phyloP scores from a whole-genome alignment of 1,140 invertebrate genomes.

The Trichoplusia ni region DNA sequence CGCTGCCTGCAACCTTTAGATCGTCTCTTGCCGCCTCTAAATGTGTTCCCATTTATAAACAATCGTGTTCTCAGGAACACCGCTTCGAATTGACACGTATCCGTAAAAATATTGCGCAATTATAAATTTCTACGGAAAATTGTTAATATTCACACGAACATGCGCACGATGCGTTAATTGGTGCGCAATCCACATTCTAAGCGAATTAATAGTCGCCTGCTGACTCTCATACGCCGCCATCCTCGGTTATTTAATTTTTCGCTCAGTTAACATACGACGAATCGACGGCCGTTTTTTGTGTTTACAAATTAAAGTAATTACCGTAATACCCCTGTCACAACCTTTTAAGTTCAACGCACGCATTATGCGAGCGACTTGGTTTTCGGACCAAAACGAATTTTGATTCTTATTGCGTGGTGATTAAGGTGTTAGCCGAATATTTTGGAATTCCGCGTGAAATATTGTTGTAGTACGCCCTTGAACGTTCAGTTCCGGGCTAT shows the following conservation, averaged over 20 bases:
- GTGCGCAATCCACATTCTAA: conserved; percentile 38
- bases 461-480: conserved; percentile 62
- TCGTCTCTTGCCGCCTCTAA: not conserved
- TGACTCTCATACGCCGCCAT: not conserved
- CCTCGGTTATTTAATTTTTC: conserved; percentile 56
- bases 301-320: conserved; percentile 76
- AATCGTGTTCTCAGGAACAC: conserved; percentile 8
- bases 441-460: conserved; percentile 48
- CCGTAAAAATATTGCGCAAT: conserved; percentile 41
- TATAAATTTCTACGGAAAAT: conserved; percentile 46
- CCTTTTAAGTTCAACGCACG: conserved; percentile 74
- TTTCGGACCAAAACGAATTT: conserved; percentile 31
- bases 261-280: conserved; percentile 42
- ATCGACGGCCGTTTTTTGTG: conserved; percentile 61
- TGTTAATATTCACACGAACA: conserved; percentile 42
- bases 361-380: conserved; percentile 43
- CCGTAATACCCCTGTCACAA: conserved; percentile 70
- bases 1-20: not conserved
- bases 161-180: conserved; percentile 35
- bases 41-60: conserved; percentile 24
- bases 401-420: conserved; percentile 48
- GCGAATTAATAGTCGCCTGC: conserved; percentile 24
- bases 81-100: conserved; percentile 30
- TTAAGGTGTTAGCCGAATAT: conserved; percentile 51
- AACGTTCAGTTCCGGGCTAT: conserved; percentile 59